These are phyloP conservation scores for Etheostoma nigrum DNA, from an alignment of 2,797 vertebrate genomes.

Conservation along the genomic window DNA sequence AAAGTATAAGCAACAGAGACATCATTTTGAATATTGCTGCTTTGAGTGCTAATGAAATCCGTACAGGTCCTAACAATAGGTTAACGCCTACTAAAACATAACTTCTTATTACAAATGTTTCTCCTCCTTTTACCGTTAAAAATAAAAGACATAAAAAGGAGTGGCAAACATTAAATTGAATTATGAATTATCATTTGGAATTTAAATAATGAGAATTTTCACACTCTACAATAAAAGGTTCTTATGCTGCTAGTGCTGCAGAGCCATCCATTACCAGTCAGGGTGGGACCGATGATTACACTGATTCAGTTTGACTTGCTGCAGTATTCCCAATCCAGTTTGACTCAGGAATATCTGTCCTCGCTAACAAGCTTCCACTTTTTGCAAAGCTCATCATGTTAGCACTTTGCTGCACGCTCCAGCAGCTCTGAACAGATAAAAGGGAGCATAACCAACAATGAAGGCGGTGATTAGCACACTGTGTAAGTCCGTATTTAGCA, in stretches of 20 bases:
- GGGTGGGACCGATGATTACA: slow-evolving; percentile 35
- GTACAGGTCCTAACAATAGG: slow-evolving; percentile 40
- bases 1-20: slow-evolving; percentile 33
- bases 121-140: not conserved
- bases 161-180: slow-evolving; percentile 2
- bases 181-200: slow-evolving; percentile 12
- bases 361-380: slow-evolving; percentile 62
- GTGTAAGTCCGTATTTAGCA: slow-evolving; percentile 36
- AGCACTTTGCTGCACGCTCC: slow-evolving; percentile 51
- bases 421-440: slow-evolving; percentile 58
- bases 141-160: not conserved
- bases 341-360: slow-evolving; percentile 70
- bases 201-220: slow-evolving; percentile 3
- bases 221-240: slow-evolving; percentile 1
- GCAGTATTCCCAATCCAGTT: slow-evolving; percentile 68
- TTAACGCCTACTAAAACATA: not conserved
- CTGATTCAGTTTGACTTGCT: slow-evolving; percentile 55
- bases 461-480: slow-evolving; percentile 39
- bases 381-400: slow-evolving; percentile 71
- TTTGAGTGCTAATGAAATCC: slow-evolving; percentile 60
- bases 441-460: slow-evolving; percentile 47
- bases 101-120: slow-evolving; percentile 11
- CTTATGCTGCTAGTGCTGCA: not conserved
- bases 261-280: slow-evolving; percentile 16
- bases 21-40: slow-evolving; percentile 49